Evolutionary conservation across 1,140 invertebrate genomes (phyloP).

Genomic region (Gonioctena quinquepunctata): DNA sequence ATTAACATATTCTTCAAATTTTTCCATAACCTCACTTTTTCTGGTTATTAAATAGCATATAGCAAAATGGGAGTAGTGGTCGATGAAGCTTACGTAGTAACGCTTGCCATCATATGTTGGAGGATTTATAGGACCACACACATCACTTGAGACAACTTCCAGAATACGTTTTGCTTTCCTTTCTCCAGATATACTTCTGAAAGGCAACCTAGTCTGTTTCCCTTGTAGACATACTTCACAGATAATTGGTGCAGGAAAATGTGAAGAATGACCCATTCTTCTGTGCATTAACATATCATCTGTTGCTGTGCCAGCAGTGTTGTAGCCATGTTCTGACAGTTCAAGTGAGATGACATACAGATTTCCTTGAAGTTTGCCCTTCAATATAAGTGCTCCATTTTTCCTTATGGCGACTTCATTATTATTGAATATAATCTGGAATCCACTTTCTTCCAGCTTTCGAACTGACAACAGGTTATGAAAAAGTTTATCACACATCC

Average conservation of each 20-base stretch:
- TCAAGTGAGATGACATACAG: neutral
- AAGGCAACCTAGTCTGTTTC: constrained; percentile 27
- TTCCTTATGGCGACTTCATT: neutral
- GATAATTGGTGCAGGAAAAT: constrained; percentile 3
- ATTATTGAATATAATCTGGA: neutral
- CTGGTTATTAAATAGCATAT: constrained; percentile 49
- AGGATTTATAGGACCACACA: constrained; percentile 51
- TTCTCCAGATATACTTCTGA: constrained; percentile 6
- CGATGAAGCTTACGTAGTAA: constrained; percentile 54
- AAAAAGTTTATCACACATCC: neutral
- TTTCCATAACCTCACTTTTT: constrained; percentile 42
- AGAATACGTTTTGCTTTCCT: constrained; percentile 27
- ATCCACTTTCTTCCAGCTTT: constrained; percentile 20
- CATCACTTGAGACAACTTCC: constrained; percentile 50
- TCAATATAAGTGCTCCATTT: neutral
- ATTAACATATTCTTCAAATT: constrained; percentile 40
- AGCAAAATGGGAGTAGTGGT: constrained; percentile 46
- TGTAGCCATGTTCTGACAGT: neutral
- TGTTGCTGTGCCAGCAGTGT: neutral
- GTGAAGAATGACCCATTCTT: constrained; percentile 21
- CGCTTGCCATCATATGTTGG: constrained; percentile 40
- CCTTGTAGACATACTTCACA: constrained; percentile 29
- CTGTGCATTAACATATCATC: constrained; percentile 8
- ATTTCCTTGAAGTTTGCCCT: constrained; percentile 6
- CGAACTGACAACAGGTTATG: constrained; percentile 12